These are phyloP conservation scores for Caenorhabditis remanei DNA, from an alignment of 1,140 invertebrate genomes.

Conservation along the genomic window DNA sequence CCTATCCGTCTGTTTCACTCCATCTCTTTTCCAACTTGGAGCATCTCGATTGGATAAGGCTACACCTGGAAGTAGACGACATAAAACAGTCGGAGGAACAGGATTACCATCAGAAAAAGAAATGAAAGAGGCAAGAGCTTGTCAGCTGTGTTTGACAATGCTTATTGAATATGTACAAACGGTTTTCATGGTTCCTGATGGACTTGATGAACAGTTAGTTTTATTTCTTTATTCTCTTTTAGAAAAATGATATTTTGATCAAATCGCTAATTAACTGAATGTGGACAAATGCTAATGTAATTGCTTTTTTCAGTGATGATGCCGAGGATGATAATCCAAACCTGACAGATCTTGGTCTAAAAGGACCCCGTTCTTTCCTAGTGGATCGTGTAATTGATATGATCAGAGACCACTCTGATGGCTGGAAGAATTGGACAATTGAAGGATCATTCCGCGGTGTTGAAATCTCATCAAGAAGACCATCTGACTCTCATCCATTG, in stretches of 20 bases:
- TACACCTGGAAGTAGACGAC: conserved; percentile 17
- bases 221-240: neutral
- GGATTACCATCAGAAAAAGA: conserved; percentile 64
- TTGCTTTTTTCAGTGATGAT: neutral
- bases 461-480: conserved; percentile 48
- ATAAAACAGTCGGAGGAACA: conserved; percentile 62
- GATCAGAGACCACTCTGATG: conserved; percentile 57
- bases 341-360: conserved; percentile 49
- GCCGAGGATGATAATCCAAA: conserved; percentile 45
- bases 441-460: conserved; percentile 59
- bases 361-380: conserved; percentile 56
- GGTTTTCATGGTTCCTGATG: conserved; percentile 38
- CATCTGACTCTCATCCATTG: conserved; percentile 55
- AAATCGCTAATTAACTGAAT: no score
- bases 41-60: conserved; percentile 60
- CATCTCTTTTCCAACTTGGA: conserved; percentile 59
- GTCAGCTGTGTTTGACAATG: conserved; percentile 58
- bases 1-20: conserved; percentile 60
- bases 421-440: conserved; percentile 61
- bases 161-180: conserved; percentile 46
- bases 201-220: neutral
- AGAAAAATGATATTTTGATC: neutral
- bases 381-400: conserved; percentile 53
- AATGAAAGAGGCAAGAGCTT: conserved; percentile 60
- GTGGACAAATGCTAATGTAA: neutral